Evolutionary conservation across 2,888 invertebrate species (phyloP).

Genomic region (Gymnosoma rotundatum): DNA sequence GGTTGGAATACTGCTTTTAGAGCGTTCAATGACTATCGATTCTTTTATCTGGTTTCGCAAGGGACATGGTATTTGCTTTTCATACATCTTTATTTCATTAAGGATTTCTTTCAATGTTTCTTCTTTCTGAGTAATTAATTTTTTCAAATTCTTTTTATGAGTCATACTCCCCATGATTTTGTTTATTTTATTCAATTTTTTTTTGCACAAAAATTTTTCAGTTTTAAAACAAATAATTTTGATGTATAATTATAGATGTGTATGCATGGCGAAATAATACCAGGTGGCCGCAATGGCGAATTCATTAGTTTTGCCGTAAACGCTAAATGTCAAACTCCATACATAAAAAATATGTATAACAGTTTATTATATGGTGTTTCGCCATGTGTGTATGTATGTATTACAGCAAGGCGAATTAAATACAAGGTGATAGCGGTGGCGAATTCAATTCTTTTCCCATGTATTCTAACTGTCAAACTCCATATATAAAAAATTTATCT

Average conservation of each 20-base stretch:
- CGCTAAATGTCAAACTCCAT: too few relatives aligned
- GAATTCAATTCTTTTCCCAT: too few relatives aligned
- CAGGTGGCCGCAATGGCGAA: too few relatives aligned
- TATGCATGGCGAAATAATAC: too few relatives aligned
- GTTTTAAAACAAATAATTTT: neutral
- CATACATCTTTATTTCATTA: slow-evolving; percentile 34
- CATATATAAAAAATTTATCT: too few relatives aligned
- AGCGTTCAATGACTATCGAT: neutral
- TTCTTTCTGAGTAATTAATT: slow-evolving; percentile 22
- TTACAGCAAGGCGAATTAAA: too few relatives aligned
- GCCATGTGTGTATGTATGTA: too few relatives aligned
- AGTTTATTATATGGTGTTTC: too few relatives aligned
- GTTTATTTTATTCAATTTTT: neutral
- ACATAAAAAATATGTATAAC: too few relatives aligned
- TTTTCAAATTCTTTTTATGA: slow-evolving; percentile 27
- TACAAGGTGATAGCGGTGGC: too few relatives aligned
- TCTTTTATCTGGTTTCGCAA: slow-evolving; percentile 12
- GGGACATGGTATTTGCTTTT: slow-evolving; percentile 6
- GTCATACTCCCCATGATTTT: neutral
- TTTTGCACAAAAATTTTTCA: slow-evolving; percentile 15
- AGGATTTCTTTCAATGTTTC: slow-evolving; percentile 22
- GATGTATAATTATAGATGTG: neutral
- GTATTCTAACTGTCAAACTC: too few relatives aligned
- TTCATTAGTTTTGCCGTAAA: too few relatives aligned
- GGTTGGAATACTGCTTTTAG: neutral